Base-by-base conservation (phyloP, 1,140 invertebrate genomes). In the Cephus cinctus region DNA sequence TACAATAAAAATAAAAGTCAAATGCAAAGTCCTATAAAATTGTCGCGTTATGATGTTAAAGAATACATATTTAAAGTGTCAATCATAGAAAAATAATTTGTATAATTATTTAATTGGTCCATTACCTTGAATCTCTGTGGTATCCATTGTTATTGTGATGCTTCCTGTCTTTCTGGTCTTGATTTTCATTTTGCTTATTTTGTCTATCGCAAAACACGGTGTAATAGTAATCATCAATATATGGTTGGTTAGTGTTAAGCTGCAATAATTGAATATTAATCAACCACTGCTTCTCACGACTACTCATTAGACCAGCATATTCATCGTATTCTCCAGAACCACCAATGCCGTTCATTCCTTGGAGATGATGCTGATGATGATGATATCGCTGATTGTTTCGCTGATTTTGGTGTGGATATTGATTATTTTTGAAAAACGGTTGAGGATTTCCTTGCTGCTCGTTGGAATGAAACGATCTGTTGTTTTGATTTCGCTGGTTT, bases 201-300 rank as follows among this genome's bases (percentile, higher is more conserved):
- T 59, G 61, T 42, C 69, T 61, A 44, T 78, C 71, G 46, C 66
- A 69, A 47, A 69, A 77, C 6, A 78, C 89, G 23, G 86, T 89
- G 59, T 86, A 92, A 66, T 92, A 94, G 67, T 89, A 92, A 67
- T 93, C 90, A 60, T 92, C 89, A 54, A 90, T 83, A 63, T 91
- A 91, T 0, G 90, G 89, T 23, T 89, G 90, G 35, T 87, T 88
- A 1, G 89, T 90, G 55, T 89, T 89, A 0, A 96, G 76, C 68
- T 96, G 93, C 46, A 94, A 71, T 56, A 94, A 76, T 71, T 96
- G 94, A 61, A 97, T 96, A 66, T 94, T 94, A 36, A 93, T 85
- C 2, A 97, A 78, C 92, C 93, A 95, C 50, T 94, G 91, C 64
- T 96, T 96, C 62, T 97, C 94, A 30, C 86, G 81, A 50, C 83